Evolutionary conservation across 2,113 vertebrate genomes (phyloP).

Genomic region (Dinomys branickii): DNA sequence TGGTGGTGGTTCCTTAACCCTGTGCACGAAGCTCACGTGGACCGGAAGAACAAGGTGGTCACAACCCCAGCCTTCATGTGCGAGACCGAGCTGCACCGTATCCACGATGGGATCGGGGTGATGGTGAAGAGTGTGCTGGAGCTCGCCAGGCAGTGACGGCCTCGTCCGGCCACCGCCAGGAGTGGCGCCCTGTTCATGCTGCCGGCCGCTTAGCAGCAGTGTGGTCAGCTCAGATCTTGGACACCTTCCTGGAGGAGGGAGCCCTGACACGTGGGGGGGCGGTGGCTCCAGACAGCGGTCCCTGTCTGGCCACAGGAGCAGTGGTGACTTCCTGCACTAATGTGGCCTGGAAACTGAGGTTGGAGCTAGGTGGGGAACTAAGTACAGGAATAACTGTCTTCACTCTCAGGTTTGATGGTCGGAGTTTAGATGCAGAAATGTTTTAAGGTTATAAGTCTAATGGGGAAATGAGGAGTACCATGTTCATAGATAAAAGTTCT

Average conservation of each 20-base stretch:
- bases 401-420: accelerated
- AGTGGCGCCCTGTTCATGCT: not conserved
- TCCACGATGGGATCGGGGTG: slow-evolving; percentile 92
- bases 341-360: accelerated
- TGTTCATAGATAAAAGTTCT: accelerated
- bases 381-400: not conserved
- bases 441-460: not conserved
- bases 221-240: not conserved
- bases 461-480: not conserved
- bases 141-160: slow-evolving; percentile 86
- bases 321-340: accelerated
- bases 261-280: not conserved
- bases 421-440: not conserved
- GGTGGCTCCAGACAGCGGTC: not conserved
- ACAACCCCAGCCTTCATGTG: slow-evolving; percentile 94
- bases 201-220: not conserved
- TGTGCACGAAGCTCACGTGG: slow-evolving; percentile 90
- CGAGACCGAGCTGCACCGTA: slow-evolving; percentile 88
- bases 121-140: slow-evolving; percentile 91
- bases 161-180: accelerated
- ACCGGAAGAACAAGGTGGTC: slow-evolving; percentile 90
- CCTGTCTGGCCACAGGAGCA: not conserved
- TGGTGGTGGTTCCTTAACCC: slow-evolving; percentile 80
- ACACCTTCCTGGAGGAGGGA: not conserved
- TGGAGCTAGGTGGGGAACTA: too few species aligned